Percentiles rank a stretch among this genome's conserved stretches.
These are phyloP conservation scores for Oceanodroma leucorhoa DNA, from an alignment of 2,797 vertebrate species.

Conservation along the genomic window DNA sequence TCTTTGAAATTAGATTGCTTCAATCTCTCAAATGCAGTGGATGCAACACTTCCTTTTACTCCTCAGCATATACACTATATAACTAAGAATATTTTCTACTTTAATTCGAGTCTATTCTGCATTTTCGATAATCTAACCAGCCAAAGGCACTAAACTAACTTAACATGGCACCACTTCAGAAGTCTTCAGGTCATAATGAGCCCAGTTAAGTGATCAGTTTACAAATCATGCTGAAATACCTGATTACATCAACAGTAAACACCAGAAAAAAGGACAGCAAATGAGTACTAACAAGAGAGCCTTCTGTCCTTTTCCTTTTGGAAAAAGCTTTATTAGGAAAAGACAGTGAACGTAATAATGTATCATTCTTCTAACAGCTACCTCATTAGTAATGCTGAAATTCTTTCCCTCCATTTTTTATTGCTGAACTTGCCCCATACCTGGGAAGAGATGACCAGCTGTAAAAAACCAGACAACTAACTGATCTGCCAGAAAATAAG, in stretches of 20 bases:
- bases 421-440: not conserved
- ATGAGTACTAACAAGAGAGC: not conserved
- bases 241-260: not conserved
- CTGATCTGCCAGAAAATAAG: not conserved
- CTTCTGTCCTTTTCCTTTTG: not conserved
- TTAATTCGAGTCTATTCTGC: not conserved
- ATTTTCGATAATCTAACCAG: not conserved
- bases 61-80: not conserved
- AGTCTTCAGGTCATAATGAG: not conserved
- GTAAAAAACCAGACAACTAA: not conserved
- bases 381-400: not conserved
- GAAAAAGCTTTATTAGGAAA: not conserved
- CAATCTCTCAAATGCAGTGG: not conserved
- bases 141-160: not conserved
- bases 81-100: not conserved
- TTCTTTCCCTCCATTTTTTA: not conserved
- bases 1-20: not conserved
- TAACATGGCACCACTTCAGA: not conserved
- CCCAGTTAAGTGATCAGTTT: not conserved
- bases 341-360: not conserved
- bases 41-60: not conserved
- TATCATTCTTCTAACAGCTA: not conserved
- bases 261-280: not conserved
- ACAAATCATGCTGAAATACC: not conserved
- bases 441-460: not conserved